Evolutionary conservation across 2,797 vertebrate genomes (phyloP), one percentile per base, ranked within the genome.

Genomic region (Eulemur rubriventer): DNA sequence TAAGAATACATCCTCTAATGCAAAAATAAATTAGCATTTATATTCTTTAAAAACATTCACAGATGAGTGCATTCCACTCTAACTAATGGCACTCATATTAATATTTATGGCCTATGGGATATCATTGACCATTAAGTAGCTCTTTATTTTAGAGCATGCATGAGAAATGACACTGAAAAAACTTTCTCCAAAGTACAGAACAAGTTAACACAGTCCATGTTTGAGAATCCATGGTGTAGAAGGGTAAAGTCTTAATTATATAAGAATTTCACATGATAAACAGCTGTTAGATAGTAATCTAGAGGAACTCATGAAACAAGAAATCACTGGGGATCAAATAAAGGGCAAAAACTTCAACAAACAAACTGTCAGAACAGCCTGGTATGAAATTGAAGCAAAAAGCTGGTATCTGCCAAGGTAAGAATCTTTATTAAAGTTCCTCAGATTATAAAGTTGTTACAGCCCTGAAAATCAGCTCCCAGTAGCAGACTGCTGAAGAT

Each of bases 11-110:
- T 80, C 88, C 96, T 97, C 97, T 98, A 98, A 97, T 97, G 97
- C 97, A 98, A 96, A 97, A 96, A 98, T 96, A 98, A 98, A 98
- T 98, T 98, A 98, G 93, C 97, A 98, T 97, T 97, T 95, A 96
- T 97, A 97, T 97, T 98, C 97, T 97, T 98, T 98, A 98, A 97
- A 98, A 98, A 96, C 91, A 97, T 93, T 55, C 82, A 94, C 96
- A 97, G 98, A 96, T 98, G 97, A 98, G 88, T 95, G 92, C 92
- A 95, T 97, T 97, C 96, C 22, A 50, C 95, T 97, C 91, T 73
- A 84, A 98, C 95, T 50, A 89, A 93, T 96, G 95, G 93, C 86
- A 94, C 88, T 97, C 97, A 76, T 93, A 97, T 98, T 98, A 98
- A 97, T 97, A 96, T 97, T 97, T 97, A 97, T 70, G 65, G 95